Evolutionary conservation across 2,888 invertebrate genomes (phyloP).

Genomic region (Bombyx huttoni): DNA sequence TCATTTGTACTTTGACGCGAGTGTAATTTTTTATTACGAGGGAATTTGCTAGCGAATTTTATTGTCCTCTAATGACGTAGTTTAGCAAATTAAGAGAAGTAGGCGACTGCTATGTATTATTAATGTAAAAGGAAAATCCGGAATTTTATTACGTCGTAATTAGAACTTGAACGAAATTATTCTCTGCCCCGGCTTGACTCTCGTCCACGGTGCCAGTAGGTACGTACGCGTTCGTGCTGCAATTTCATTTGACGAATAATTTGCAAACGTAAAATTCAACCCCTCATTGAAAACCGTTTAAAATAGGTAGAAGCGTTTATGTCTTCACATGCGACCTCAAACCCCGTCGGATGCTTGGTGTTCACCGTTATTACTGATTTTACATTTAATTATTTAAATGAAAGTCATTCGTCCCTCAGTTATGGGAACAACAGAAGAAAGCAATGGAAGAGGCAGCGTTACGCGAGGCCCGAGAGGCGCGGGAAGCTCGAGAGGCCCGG

Average conservation of each 20-base stretch:
- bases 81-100: background rate
- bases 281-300: too few relatives aligned
- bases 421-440: conserved; percentile 94
- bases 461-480: conserved; percentile 85
- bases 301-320: too few relatives aligned
- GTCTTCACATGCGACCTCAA: too few relatives aligned
- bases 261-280: too few relatives aligned
- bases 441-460: conserved; percentile 85
- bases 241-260: too few relatives aligned
- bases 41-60: background rate
- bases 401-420: conserved; percentile 54
- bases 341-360: too few relatives aligned
- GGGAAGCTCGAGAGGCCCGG: conserved; percentile 78
- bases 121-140: background rate
- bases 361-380: background rate
- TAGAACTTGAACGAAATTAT: too few relatives aligned
- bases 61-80: background rate
- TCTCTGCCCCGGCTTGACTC: too few relatives aligned
- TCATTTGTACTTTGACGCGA: background rate
- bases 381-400: background rate
- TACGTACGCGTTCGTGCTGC: too few relatives aligned
- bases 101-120: background rate
- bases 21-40: background rate
- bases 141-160: background rate
- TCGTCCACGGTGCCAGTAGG: too few relatives aligned